Evolutionary conservation across 2,113 vertebrate genomes (phyloP).

Genomic region (Kryptolebias marmoratus): DNA sequence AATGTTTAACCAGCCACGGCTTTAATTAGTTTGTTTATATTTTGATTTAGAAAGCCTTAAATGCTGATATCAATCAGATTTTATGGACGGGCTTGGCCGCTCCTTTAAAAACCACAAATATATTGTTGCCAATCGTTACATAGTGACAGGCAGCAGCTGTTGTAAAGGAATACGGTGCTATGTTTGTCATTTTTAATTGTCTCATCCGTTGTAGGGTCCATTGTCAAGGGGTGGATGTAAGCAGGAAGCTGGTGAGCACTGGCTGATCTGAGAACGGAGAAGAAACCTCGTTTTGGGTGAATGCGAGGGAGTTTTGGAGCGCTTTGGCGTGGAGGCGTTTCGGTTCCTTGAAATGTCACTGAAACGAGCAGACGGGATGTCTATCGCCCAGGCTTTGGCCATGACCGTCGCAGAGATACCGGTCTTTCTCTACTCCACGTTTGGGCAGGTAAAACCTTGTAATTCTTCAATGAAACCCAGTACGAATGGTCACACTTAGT

Average conservation of each 20-base stretch:
- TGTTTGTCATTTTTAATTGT: neutral
- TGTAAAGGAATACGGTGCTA: neutral
- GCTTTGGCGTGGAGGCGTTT: constrained; percentile 23
- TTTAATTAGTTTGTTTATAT: neutral
- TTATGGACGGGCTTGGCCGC: neutral
- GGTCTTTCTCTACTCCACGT: constrained; percentile 94
- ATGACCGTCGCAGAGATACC: constrained; percentile 99
- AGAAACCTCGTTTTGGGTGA: constrained; percentile 9
- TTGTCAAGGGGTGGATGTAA: constrained; percentile 46
- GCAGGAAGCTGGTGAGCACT: constrained; percentile 31
- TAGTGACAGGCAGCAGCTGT: neutral
- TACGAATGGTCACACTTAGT: neutral
- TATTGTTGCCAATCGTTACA: neutral
- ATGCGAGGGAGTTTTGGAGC: constrained; percentile 38
- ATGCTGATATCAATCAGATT: neutral
- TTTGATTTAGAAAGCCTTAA: neutral
- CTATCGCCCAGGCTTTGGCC: constrained; percentile 94
- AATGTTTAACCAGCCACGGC: neutral
- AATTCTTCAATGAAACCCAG: neutral
- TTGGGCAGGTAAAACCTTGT: constrained; percentile 88
- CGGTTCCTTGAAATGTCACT: constrained; percentile 85
- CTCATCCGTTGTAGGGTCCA: constrained; percentile 28
- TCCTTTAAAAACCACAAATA: neutral
- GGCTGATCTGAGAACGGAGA: constrained; percentile 52
- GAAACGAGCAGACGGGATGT: constrained; percentile 87